phyloP scores from a whole-genome alignment of 2,797 vertebrate species.

The Adelosebastes latens region DNA sequence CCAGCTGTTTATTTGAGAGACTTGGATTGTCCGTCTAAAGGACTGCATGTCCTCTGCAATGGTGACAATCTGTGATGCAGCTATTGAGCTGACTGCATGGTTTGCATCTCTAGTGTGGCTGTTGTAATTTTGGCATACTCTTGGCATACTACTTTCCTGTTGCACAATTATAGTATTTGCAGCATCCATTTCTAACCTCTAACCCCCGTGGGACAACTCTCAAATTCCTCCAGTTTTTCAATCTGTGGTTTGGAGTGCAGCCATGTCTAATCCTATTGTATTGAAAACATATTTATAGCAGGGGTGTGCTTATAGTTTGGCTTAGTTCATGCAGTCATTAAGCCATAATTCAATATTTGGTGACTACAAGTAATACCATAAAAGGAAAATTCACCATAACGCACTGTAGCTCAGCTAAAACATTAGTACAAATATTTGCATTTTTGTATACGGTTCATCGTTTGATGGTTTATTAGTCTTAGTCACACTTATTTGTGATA shows the following conservation, averaged over 20 bases:
- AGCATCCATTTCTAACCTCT: conserved; percentile 33
- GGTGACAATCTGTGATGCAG: neutral
- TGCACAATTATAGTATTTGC: conserved; percentile 36
- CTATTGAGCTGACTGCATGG: neutral
- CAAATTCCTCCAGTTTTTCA: conserved; percentile 40
- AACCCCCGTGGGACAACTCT: conserved; percentile 19
- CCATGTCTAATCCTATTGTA: conserved; percentile 23
- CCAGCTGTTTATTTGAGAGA: conserved; percentile 19
- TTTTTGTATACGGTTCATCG: neutral
- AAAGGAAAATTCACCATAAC: neutral
- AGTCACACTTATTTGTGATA: neutral
- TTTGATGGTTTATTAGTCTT: neutral
- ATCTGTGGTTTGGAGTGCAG: conserved; percentile 39
- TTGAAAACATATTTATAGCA: conserved; percentile 6
- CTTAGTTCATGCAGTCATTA: neutral
- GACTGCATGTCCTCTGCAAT: neutral
- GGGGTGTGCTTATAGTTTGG: conserved; percentile 1
- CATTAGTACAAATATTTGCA: neutral
- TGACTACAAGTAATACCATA: neutral
- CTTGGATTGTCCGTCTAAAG: conserved; percentile 16
- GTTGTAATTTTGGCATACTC: neutral
- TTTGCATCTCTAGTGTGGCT: conserved; percentile 17
- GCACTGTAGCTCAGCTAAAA: neutral
- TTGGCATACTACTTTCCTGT: conserved; percentile 11
- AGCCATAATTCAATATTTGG: neutral